Evolutionary conservation across 92 coral and sea anemone genomes (phyloP).

Genomic region (Palythoa grandiflora): DNA sequence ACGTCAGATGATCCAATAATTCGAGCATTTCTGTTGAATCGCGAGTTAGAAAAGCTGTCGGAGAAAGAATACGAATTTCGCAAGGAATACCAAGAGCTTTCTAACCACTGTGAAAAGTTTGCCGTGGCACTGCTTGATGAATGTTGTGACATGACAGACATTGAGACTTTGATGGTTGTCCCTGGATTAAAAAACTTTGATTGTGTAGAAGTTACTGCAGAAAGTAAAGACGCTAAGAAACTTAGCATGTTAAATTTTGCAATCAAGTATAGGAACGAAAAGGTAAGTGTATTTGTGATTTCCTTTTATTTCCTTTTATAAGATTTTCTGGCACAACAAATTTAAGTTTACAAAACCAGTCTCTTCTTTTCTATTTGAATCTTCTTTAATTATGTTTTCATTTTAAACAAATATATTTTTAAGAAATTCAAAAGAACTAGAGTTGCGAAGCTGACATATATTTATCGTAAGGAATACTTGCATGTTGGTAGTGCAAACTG

Average conservation of each 20-base stretch:
- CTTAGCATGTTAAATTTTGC: conserved; percentile 81
- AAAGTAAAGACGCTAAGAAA: conserved; percentile 59
- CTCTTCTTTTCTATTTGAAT: too few relatives aligned
- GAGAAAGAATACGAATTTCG: conserved; percentile 80
- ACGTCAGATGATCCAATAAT: conserved; percentile 66
- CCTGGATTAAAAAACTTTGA: conserved; percentile 48
- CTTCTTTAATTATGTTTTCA: too few relatives aligned
- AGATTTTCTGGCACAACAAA: too few relatives aligned
- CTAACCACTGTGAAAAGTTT: conserved; percentile 84
- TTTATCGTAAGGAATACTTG: too few relatives aligned
- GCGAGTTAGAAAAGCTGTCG: conserved; percentile 73
- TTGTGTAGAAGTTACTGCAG: conserved; percentile 32
- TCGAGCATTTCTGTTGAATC: conserved; percentile 85
- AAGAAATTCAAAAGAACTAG: too few relatives aligned
- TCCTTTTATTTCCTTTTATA: too few relatives aligned
- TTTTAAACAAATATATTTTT: too few relatives aligned
- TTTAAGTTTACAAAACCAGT: too few relatives aligned
- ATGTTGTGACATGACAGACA: conserved; percentile 86
- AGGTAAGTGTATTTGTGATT: conserved; percentile 47
- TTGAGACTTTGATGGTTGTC: conserved; percentile 78
- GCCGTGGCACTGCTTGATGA: conserved; percentile 80
- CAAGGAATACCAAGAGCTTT: conserved; percentile 78
- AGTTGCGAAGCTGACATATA: too few relatives aligned
- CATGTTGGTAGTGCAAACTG: too few relatives aligned
- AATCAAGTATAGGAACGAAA: conserved; percentile 77